Conservation (phyloP, 1,140 invertebrate genomes). For the Penaeus chinensis region DNA sequence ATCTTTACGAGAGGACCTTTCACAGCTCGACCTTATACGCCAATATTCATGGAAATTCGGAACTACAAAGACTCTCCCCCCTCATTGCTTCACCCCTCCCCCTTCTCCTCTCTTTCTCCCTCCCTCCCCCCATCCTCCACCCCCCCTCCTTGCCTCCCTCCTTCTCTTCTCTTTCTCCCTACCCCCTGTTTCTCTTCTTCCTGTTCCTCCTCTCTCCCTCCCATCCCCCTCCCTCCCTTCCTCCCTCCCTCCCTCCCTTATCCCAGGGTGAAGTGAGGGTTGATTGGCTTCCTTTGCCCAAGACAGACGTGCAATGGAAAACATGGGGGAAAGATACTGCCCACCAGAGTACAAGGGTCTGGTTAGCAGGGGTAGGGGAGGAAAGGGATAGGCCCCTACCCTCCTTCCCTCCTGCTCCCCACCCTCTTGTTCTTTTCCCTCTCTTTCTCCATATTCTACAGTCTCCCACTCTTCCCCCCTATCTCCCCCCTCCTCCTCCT, state of each 20-base stretch:
- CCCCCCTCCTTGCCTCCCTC: not conserved
- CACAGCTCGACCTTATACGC: constrained; percentile 11
- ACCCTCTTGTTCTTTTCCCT: too few relatives aligned
- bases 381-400: too few relatives aligned
- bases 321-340: constrained; percentile 33
- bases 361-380: not conserved
- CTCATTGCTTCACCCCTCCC: not conserved
- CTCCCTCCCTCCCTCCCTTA: not conserved
- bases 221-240: not conserved
- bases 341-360: constrained; percentile 12
- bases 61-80: constrained; percentile 20
- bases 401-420: too few relatives aligned
- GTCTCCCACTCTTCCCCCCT: too few relatives aligned
- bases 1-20: constrained; percentile 40
- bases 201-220: too few relatives aligned
- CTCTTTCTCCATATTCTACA: too few relatives aligned
- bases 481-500: too few relatives aligned
- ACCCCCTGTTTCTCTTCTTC: too few relatives aligned
- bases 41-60: constrained; percentile 45
- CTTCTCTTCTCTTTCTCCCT: too few relatives aligned
- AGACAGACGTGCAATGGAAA: constrained; percentile 49
- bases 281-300: constrained; percentile 43
- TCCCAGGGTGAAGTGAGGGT: constrained; percentile 38
- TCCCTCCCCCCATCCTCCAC: not conserved
- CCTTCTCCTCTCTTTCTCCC: not conserved